Base-by-base conservation (phyloP, 2,797 vertebrate species). In the Thunnus albacares region DNA sequence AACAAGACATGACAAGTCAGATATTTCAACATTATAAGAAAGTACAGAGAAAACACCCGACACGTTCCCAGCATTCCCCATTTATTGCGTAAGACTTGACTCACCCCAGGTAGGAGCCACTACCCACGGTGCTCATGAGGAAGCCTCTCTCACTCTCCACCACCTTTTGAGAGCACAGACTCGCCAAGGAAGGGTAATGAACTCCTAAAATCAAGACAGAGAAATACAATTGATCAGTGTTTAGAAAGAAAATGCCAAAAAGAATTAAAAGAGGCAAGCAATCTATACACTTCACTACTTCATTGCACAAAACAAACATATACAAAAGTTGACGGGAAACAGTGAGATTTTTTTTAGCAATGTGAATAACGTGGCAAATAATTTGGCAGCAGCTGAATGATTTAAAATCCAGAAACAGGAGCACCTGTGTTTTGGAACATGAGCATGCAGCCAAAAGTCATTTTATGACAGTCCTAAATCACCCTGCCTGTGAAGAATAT, bases 41-140 rank as follows among this genome's bases (percentile, higher is more conserved):
- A 33, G 30, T 33, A 33, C 3, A 49, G 17, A 49, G 47, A 18
- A 49, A 49, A 71, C 26, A 67, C 22, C 56, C 5, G 15, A 70
- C 24, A 64, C 20, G 61, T 4, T 71, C 63, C 55, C 58, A 43
- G n/a, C 2, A 41, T 65, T 71, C 35, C 35, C 62, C 5, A 9
- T 47, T 76, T 53, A 60, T 67, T 84, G 47, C 59, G 30, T 10
- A 83, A 86, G 15, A 47, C 11, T 51, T 49, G 65, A 95, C 98
- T 96, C 87, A 99, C 98, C 98, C 98, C 38, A 98, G 92, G 92
- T 99, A 98, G 0, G 98, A 98, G 65, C 98, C 98, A 0, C 97
- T 97, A 18, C 97, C 97, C 84, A 99, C 97, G 0, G 96, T 96
- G 94, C 98, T 99, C 95, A 97, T 99, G 28, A 97, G 96, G 90